Percentiles rank a stretch among this genome's conserved stretches.
phyloP scores from a whole-genome alignment of 1,140 invertebrate genomes.

The Atta colombica region DNA sequence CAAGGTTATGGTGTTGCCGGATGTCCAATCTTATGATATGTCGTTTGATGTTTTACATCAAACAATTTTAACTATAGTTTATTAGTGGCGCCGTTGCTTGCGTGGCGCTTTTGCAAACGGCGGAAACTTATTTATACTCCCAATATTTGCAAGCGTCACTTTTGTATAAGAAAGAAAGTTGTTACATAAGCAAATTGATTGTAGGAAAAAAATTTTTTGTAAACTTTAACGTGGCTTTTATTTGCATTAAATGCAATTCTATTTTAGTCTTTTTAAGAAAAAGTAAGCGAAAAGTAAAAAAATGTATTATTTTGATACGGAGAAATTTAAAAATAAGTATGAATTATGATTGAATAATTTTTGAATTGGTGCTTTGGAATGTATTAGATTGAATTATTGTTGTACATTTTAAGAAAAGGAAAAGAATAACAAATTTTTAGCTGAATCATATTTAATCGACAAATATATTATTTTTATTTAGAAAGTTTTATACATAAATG shows the following conservation, averaged over 20 bases:
- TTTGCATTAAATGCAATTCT: conserved; percentile 48
- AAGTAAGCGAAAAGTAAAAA: conserved; percentile 57
- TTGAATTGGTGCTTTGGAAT: conserved; percentile 85
- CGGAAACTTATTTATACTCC: no score
- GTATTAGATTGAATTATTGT: conserved; percentile 86
- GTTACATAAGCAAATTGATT: not conserved
- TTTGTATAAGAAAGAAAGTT: not conserved
- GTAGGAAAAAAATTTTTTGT: conserved; percentile 22
- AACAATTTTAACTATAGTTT: no score
- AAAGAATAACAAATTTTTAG: conserved; percentile 71
- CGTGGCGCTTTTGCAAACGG: no score
- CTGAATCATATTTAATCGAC: conserved; percentile 72
- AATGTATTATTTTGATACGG: conserved; percentile 58
- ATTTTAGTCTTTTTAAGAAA: conserved; percentile 53
- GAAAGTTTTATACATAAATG: conserved; percentile 74
- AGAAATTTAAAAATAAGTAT: conserved; percentile 50
- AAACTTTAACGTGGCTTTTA: conserved; percentile 23
- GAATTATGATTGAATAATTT: conserved; percentile 67
- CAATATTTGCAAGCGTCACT: not conserved
- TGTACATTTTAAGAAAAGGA: conserved; percentile 79
- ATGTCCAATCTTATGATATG: no score
- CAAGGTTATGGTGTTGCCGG: no score
- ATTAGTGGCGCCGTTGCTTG: no score
- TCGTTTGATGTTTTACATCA: no score
- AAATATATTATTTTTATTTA: conserved; percentile 81